phyloP scores from a whole-genome alignment of 2,797 vertebrate species.

The Coregonus suidteri region DNA sequence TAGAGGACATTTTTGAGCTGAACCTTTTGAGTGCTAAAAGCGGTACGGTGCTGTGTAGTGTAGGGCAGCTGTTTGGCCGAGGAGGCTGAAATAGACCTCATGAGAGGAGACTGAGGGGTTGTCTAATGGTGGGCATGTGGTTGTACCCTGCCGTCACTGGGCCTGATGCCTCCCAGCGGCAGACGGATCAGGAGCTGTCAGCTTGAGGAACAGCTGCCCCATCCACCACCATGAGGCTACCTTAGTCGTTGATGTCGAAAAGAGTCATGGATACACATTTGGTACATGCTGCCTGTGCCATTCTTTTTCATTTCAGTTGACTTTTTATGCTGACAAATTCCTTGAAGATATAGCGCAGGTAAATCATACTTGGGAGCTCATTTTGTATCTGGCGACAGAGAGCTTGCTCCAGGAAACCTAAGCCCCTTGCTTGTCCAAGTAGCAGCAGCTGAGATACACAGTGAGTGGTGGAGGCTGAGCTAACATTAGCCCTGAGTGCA shows the following conservation, averaged over 20 bases:
- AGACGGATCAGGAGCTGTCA: conserved; percentile 67
- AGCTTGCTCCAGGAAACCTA: conserved; percentile 71
- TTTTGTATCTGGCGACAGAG: conserved; percentile 73
- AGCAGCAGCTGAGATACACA: conserved; percentile 64
- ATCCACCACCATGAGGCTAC: conserved; percentile 54
- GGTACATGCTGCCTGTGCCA: not conserved
- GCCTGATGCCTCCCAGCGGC: conserved; percentile 52
- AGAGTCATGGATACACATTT: not conserved
- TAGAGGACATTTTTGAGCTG: conserved; percentile 60
- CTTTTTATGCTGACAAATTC: conserved; percentile 13
- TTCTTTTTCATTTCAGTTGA: conserved; percentile 11
- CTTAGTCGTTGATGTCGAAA: conserved; percentile 3
- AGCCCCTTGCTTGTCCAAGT: conserved; percentile 66
- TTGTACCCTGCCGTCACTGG: conserved; percentile 48
- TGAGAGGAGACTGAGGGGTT: conserved; percentile 47
- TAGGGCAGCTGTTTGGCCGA: conserved; percentile 73
- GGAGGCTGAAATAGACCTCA: conserved; percentile 75
- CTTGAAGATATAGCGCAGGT: conserved; percentile 31
- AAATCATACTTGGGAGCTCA: conserved; percentile 45
- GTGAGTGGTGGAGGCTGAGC: conserved; percentile 56
- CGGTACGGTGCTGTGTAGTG: conserved; percentile 61
- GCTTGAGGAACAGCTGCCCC: conserved; percentile 63
- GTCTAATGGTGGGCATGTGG: conserved; percentile 64
- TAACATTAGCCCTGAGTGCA: conserved; percentile 71
- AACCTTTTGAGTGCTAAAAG: conserved; percentile 75